Base-by-base conservation (phyloP, 2,888 invertebrate genomes). In the Sabellastarte sp. region DNA sequence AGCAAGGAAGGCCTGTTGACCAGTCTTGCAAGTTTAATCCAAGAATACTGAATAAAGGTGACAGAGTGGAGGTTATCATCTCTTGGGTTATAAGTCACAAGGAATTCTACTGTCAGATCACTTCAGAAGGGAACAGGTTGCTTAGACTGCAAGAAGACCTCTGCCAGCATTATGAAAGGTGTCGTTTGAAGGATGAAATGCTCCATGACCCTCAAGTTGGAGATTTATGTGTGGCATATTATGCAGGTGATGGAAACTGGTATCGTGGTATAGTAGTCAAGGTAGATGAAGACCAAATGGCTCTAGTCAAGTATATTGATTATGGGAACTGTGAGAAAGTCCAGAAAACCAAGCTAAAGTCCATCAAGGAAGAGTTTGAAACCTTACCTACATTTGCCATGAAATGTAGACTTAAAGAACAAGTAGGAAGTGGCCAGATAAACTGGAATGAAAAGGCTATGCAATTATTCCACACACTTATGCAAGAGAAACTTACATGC, bases 311-410 rank as follows among this genome's bases (percentile, higher is more conserved):
- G 26, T 53, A 53, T 26, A 26, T 53, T 53, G 53, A 53, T 53
- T 53, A 53, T 53, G 53, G 53, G 5, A 53, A 53, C 26, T n/a
- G 5, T 5, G 53, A 53, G 53, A 53, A 15, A 53, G 53, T 53
- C 24, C 53, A 5, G 20, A 15, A n/a, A 10, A 24, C 20, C 5
- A 53, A 53, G 24, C 20, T 53, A 5, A 53, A 53, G 53, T 5
- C 20, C 5, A 15, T 53, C 10, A 53, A 26, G 5, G 28, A 26
- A 5, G 53, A 53, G 15, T 53, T 53, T 5, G 15, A n/a, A 26
- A 20, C 20, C 24, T 5, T 24, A 53, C 53, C 53, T n/a, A 53
- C 4, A 53, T 26, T 53, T 26, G 20, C 53, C 15, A 20, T 53
- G 5, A 10, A 53, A 26, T 53, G 53, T 53, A 15, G 15, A 24